Conservation (phyloP, 2,797 vertebrate genomes). For the Emydoidea blandingii region DNA sequence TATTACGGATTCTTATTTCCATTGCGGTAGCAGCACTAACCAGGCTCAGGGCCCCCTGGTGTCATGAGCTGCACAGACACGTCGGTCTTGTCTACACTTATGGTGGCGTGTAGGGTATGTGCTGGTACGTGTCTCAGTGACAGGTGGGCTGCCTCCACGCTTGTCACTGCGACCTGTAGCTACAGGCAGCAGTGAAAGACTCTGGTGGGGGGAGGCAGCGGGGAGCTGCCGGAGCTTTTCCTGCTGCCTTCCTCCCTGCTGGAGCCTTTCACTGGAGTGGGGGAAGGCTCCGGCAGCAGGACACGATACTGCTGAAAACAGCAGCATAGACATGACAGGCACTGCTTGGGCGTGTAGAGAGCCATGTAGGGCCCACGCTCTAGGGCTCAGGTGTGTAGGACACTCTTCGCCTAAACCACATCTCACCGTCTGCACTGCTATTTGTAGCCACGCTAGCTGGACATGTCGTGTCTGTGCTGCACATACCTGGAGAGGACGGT, state of each 20-base stretch:
- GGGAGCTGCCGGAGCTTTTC: background rate
- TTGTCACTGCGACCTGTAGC: background rate
- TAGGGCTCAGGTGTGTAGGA: background rate
- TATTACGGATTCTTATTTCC: background rate
- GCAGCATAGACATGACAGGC: background rate
- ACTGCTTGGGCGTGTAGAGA: background rate
- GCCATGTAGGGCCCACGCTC: too few relatives aligned
- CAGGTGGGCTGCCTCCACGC: background rate
- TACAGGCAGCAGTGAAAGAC: background rate
- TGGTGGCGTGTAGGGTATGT: too few relatives aligned
- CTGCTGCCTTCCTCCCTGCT: too few relatives aligned
- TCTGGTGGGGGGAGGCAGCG: background rate
- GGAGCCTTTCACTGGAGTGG: background rate
- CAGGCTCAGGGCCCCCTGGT: too few relatives aligned
- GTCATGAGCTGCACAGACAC: too few relatives aligned
- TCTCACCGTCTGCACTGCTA: background rate
- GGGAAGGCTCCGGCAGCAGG: too few relatives aligned
- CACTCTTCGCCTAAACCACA: background rate
- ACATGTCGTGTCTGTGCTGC: background rate
- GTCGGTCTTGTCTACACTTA: background rate
- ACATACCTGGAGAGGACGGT: background rate
- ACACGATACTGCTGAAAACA: background rate
- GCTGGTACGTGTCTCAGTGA: too few relatives aligned
- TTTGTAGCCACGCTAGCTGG: too few relatives aligned
- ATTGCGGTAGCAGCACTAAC: background rate